phyloP scores from a whole-genome alignment of 2,113 vertebrate species.

The Manacus vitellinus region DNA sequence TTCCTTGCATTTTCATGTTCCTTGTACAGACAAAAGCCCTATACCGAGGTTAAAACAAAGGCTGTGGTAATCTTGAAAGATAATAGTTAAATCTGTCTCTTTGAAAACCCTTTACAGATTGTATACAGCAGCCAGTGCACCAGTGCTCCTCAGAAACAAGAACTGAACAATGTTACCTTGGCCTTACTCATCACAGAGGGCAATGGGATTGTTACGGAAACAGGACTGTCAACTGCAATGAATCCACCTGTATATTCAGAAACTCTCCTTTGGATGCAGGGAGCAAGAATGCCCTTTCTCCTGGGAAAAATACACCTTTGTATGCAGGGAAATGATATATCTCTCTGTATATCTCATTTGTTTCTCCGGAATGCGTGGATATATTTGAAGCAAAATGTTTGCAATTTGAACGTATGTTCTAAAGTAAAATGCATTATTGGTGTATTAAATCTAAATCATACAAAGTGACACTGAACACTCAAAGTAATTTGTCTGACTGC shows the following conservation, averaged over 20 bases:
- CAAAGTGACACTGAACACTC: slow-evolving; percentile 7
- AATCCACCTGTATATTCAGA: not conserved
- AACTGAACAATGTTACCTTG: not conserved
- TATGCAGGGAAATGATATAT: not conserved
- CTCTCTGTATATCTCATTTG: not conserved
- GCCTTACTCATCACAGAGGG: not conserved
- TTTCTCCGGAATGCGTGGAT: not conserved
- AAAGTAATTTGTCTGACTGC: slow-evolving; percentile 37
- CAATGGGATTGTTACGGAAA: not conserved
- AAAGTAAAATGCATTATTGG: not conserved
- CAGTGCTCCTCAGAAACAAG: not conserved
- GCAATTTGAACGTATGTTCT: not conserved
- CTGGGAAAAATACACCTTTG: not conserved
- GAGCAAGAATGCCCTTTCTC: not conserved
- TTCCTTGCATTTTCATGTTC: not conserved
- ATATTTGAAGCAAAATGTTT: not conserved
- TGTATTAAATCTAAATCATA: slow-evolving; percentile 29
- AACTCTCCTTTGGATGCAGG: not conserved
- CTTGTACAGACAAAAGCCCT: not conserved
- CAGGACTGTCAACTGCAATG: not conserved
- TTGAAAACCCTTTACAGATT: not conserved
- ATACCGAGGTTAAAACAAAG: not conserved
- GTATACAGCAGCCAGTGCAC: not conserved
- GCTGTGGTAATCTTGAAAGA: not conserved
- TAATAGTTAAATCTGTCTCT: not conserved